Base-by-base conservation (phyloP, 2,113 vertebrate genomes). In the Echinops telfairi region DNA sequence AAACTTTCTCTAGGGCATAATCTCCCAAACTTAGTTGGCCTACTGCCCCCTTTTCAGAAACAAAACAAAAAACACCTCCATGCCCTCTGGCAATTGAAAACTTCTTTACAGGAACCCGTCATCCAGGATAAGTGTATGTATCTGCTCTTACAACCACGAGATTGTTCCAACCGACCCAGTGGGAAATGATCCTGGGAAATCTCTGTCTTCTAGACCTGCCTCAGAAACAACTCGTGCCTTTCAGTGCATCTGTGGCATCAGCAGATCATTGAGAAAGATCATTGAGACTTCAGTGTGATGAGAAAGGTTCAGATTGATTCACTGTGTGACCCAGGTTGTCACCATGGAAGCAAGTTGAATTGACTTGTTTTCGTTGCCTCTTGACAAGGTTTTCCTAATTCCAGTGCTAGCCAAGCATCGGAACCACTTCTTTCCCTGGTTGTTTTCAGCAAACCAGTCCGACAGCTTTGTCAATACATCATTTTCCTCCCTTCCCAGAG, bases 371-470 rank as follows among this genome's bases (percentile, higher is more conserved):
- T 47, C 25, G 33, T 86, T 85, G 87, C 36, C 43, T 90, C 75
- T 58, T 68, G 78, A 86, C 62, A 71, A 87, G 38, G 12, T 85
- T 78, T 94, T 91, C 57, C 82, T 79, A 36, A 76, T 22, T 47
- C 90, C 16, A 11, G 38, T 85, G 58, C 78, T 83, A 62, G 68
- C 70, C 19, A 58, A 66, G 47, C n/a, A 82, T 66, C 75, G 14
- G 38, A 83, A 75, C 17, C 43, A 20, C 62, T 93, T 82, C 79
- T 40, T 29, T 86, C 47, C n/a, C n/a, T 5, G 4, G 6, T 68
- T 91, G 60, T 82, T 90, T 84, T 81, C 70, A 80, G 31, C 47
- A 15, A 38, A 6, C 40, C 38, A 2, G 62, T 47, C 36, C 75
- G 75, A 53, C 47, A 53, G 12, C n/a, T 95, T 91, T 73, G 82